phyloP scores from a whole-genome alignment of 2,797 vertebrate species.

The Leptodactylus fallax region DNA sequence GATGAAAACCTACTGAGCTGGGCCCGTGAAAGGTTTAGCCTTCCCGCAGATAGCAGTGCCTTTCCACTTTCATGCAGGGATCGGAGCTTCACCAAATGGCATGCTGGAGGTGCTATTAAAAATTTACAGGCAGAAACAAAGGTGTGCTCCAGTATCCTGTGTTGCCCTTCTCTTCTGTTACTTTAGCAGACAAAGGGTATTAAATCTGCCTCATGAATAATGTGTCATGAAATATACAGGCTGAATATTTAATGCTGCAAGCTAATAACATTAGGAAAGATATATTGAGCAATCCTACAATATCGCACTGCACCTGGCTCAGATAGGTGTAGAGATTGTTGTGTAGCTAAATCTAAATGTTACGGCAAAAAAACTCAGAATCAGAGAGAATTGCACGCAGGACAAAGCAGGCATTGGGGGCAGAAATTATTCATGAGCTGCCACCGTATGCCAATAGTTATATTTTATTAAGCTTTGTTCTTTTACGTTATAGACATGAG shows the following conservation, averaged over 20 bases:
- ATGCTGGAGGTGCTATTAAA: slow-evolving; percentile 84
- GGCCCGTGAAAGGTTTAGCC: slow-evolving; percentile 76
- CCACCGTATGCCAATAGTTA: background rate
- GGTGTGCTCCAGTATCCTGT: slow-evolving; percentile 76
- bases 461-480: background rate
- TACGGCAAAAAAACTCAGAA: slow-evolving; percentile 7
- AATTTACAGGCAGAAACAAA: slow-evolving; percentile 84
- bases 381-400: background rate
- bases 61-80: slow-evolving; percentile 79
- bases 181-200: slow-evolving; percentile 79
- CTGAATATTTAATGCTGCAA: slow-evolving; percentile 81
- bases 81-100: slow-evolving; percentile 84
- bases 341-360: slow-evolving; percentile 47
- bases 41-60: slow-evolving; percentile 76
- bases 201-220: slow-evolving; percentile 83
- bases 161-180: slow-evolving; percentile 82
- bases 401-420: too few relatives aligned
- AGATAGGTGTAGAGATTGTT: slow-evolving; percentile 79
- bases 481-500: too few relatives aligned
- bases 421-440: background rate
- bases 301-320: slow-evolving; percentile 67
- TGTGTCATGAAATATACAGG: slow-evolving; percentile 79
- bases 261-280: slow-evolving; percentile 78
- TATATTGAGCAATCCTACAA: slow-evolving; percentile 78
- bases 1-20: slow-evolving; percentile 79